A percentile compares a stretch with the other conserved stretches of the same genome.
Evolutionary conservation across 2,113 vertebrate species (phyloP).

Genomic region (Grantiella picta): DNA sequence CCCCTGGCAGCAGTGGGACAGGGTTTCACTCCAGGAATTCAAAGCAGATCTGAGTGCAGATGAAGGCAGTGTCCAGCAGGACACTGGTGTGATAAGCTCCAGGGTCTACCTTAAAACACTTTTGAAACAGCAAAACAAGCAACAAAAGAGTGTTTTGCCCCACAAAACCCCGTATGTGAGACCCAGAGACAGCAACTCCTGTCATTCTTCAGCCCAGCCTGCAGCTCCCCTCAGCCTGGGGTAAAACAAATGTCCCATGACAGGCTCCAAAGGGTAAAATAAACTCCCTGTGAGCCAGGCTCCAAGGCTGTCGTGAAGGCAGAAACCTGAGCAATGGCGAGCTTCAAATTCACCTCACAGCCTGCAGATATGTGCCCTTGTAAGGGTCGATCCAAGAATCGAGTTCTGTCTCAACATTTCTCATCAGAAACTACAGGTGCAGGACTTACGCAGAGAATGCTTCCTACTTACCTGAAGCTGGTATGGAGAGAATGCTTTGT

Average conservation of each 20-base stretch:
- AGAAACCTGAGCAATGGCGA: neutral
- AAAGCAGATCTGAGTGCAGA: neutral
- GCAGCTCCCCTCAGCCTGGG: neutral
- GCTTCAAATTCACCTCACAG: fast-evolving
- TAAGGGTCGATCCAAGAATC: too few relatives aligned
- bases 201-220: neutral
- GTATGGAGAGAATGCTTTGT: too few relatives aligned
- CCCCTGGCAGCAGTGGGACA: neutral
- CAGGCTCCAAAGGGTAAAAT: fast-evolving
- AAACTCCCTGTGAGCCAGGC: neutral
- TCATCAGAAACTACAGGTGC: too few relatives aligned
- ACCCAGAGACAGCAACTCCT: neutral
- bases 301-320: neutral
- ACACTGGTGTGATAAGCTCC: neutral
- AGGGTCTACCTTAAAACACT: neutral
- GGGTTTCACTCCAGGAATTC: neutral
- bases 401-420: too few relatives aligned
- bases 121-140: neutral
- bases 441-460: too few relatives aligned
- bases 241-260: fast-evolving
- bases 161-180: fast-evolving
- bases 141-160: neutral
- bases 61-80: neutral
- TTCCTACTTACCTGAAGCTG: too few relatives aligned
- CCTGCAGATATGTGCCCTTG: fast-evolving